Evolutionary conservation across 2,888 invertebrate species (phyloP).

Genomic region (Philhelius pedissequus): DNA sequence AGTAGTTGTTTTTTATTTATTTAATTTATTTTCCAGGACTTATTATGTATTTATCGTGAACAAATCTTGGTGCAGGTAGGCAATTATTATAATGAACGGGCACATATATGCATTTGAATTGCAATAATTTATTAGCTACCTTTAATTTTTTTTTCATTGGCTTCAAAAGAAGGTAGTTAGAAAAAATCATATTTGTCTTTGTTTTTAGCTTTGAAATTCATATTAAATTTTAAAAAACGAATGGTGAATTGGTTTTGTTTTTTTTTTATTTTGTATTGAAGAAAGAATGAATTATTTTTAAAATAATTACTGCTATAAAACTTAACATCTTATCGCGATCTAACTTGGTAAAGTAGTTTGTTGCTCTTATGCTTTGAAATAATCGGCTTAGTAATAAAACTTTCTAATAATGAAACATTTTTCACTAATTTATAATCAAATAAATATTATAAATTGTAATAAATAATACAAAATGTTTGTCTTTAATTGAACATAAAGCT

Average conservation of each 20-base stretch:
- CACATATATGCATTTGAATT: not conserved
- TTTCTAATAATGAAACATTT: not conserved
- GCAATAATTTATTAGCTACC: not conserved
- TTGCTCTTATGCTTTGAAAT: not conserved
- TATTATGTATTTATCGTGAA: not conserved
- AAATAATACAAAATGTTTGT: no score
- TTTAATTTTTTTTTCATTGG: not conserved
- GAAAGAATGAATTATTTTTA: not conserved
- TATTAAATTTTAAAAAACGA: not conserved
- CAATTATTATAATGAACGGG: no score
- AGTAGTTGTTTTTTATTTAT: slow-evolving; percentile 16
- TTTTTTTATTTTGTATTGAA: not conserved
- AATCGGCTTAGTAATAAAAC: not conserved
- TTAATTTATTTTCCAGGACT: slow-evolving; percentile 13
- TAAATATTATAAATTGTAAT: not conserved
- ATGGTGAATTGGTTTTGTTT: not conserved
- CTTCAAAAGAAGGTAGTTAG: not conserved
- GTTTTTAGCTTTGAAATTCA: not conserved
- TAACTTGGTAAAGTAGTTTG: not conserved
- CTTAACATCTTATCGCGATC: not conserved
- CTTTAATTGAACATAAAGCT: no score
- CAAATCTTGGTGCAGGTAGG: no score
- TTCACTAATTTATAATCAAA: not conserved
- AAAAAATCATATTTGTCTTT: not conserved
- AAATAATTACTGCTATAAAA: not conserved